These are phyloP conservation scores for Hassar affinis DNA, from an alignment of 2,113 vertebrate genomes.

Conservation along the genomic window DNA sequence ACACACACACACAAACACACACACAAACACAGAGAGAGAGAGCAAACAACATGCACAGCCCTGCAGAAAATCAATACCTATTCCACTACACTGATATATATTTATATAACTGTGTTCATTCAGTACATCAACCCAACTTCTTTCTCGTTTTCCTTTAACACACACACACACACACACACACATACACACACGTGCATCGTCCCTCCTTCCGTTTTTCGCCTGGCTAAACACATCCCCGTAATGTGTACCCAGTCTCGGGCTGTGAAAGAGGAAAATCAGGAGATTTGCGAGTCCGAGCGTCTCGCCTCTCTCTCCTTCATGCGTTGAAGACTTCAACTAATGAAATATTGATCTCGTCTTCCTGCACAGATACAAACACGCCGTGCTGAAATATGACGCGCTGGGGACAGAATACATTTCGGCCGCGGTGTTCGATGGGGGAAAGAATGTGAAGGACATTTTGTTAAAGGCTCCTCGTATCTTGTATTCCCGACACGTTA, in stretches of 20 bases:
- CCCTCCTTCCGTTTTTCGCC: not conserved
- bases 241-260: not conserved
- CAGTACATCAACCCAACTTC: constrained; percentile 9
- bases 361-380: constrained; percentile 43
- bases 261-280: constrained; percentile 12
- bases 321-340: constrained; percentile 51
- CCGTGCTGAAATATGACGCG: constrained; percentile 42
- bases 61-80: constrained; percentile 42
- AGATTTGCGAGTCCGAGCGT: constrained; percentile 13
- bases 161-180: constrained; percentile 13
- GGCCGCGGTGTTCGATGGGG: not conserved
- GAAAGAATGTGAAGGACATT: not conserved
- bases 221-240: not conserved
- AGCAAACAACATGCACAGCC: constrained; percentile 25
- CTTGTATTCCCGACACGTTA: not conserved
- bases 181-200: not conserved
- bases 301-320: constrained; percentile 40
- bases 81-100: constrained; percentile 30
- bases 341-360: constrained; percentile 58
- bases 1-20: not conserved
- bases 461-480: not conserved
- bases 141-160: not conserved
- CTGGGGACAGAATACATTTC: not conserved
- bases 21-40: too few relatives aligned
- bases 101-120: constrained; percentile 10